Evolutionary conservation across 2,113 vertebrate genomes (phyloP).

Genomic region (Scopus umbretta): DNA sequence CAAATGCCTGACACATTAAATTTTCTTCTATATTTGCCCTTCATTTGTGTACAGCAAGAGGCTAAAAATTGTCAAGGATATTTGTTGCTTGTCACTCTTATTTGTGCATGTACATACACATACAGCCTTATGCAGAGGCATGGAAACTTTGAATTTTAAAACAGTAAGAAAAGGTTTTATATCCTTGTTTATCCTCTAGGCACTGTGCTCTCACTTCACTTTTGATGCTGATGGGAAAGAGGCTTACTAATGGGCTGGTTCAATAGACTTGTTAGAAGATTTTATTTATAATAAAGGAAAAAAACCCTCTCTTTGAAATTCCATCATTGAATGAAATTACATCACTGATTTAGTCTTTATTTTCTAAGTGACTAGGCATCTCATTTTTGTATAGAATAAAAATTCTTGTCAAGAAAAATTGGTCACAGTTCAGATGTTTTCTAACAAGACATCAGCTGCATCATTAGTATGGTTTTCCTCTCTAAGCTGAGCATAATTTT

Average conservation of each 20-base stretch:
- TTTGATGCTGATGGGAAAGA: conserved; percentile 26
- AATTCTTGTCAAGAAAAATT: conserved; percentile 72
- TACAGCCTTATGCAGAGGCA: neutral
- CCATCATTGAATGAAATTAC: conserved; percentile 45
- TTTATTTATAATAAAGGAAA: conserved; percentile 26
- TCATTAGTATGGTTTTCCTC: conserved; percentile 14
- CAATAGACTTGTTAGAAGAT: conserved; percentile 48
- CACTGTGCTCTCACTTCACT: conserved; percentile 14
- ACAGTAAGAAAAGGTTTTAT: conserved; percentile 11
- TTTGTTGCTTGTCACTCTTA: conserved; percentile 34
- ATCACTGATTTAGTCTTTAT: conserved; percentile 64
- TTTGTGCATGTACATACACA: neutral
- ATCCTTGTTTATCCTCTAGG: conserved; percentile 41
- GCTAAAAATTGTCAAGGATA: conserved; percentile 22
- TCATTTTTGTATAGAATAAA: conserved; percentile 64
- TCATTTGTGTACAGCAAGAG: neutral
- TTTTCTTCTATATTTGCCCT: conserved; percentile 40
- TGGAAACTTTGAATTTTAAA: conserved; percentile 46
- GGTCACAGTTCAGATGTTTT: conserved; percentile 67
- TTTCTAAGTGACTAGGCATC: conserved; percentile 71
- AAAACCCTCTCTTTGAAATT: neutral
- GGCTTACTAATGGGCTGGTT: conserved; percentile 41
- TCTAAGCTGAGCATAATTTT: conserved; percentile 5
- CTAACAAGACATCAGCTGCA: conserved; percentile 67
- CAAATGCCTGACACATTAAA: neutral